Conservation (phyloP, 1,140 invertebrate species). For the Elysia chlorotica region DNA sequence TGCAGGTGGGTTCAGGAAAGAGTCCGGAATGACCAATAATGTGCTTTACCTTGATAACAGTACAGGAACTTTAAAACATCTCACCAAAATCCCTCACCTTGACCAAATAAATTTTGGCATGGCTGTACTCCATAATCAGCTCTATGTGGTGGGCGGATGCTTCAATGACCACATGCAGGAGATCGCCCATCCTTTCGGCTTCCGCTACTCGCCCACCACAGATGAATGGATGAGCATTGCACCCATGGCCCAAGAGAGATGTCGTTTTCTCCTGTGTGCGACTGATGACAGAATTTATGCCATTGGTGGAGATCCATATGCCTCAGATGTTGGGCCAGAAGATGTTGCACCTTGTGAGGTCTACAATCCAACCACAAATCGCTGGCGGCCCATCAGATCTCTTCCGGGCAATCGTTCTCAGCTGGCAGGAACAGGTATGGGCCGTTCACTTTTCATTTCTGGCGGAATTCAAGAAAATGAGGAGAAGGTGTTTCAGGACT, state of each 20-base stretch:
- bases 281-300: slow-evolving; percentile 71
- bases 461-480: slow-evolving; percentile 67
- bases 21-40: slow-evolving; percentile 75
- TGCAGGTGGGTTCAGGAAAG: slow-evolving; percentile 72
- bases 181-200: slow-evolving; percentile 77
- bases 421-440: slow-evolving; percentile 70
- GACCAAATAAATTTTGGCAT: slow-evolving; percentile 81
- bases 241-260: slow-evolving; percentile 73
- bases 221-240: slow-evolving; percentile 74
- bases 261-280: slow-evolving; percentile 74
- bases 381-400: slow-evolving; percentile 69
- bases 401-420: slow-evolving; percentile 69
- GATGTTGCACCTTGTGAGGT: slow-evolving; percentile 68
- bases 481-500: slow-evolving; percentile 67
- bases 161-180: slow-evolving; percentile 72
- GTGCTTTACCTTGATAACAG: slow-evolving; percentile 71
- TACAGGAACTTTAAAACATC: slow-evolving; percentile 69
- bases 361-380: slow-evolving; percentile 68
- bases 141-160: slow-evolving; percentile 75
- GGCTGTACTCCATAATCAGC: slow-evolving; percentile 72
- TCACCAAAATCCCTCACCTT: slow-evolving; percentile 76
- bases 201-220: slow-evolving; percentile 70
- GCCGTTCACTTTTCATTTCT: slow-evolving; percentile 66
- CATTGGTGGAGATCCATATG: slow-evolving; percentile 67
- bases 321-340: slow-evolving; percentile 50